phyloP scores from a whole-genome alignment of 2,888 invertebrate species.

The Melanargia galathea region DNA sequence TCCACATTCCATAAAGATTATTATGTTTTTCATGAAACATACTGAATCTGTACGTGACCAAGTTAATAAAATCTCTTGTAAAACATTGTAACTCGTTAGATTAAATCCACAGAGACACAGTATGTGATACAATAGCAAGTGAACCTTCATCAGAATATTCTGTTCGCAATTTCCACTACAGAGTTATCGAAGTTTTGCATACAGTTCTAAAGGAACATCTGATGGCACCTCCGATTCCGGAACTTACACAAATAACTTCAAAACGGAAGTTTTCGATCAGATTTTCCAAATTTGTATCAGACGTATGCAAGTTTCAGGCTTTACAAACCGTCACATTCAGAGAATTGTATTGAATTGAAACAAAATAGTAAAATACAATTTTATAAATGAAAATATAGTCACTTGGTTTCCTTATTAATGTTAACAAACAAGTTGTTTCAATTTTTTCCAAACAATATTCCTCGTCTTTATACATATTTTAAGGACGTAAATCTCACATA shows the following conservation, averaged over 20 bases:
- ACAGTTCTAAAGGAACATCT: background rate
- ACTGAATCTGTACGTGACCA: background rate
- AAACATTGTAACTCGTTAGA: background rate
- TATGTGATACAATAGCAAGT: background rate
- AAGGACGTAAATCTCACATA: too few species aligned
- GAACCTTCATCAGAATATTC: conserved; percentile 8
- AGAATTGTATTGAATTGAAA: too few species aligned
- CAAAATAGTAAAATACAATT: too few species aligned
- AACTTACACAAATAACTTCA: background rate
- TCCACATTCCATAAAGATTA: background rate
- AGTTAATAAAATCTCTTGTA: background rate
- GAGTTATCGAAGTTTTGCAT: background rate
- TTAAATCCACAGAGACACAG: conserved; percentile 1
- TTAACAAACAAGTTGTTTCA: too few species aligned
- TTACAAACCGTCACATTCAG: too few species aligned
- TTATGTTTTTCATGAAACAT: background rate
- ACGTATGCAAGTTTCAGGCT: background rate
- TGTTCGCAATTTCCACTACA: background rate
- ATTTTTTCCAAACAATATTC: background rate
- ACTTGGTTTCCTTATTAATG: too few species aligned
- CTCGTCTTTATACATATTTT: too few species aligned
- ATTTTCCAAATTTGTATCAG: background rate
- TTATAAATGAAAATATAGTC: too few species aligned
- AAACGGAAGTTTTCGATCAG: background rate
- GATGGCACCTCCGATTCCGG: background rate